Base-by-base conservation (phyloP, 2,113 vertebrate genomes). In the Columba janthina region DNA sequence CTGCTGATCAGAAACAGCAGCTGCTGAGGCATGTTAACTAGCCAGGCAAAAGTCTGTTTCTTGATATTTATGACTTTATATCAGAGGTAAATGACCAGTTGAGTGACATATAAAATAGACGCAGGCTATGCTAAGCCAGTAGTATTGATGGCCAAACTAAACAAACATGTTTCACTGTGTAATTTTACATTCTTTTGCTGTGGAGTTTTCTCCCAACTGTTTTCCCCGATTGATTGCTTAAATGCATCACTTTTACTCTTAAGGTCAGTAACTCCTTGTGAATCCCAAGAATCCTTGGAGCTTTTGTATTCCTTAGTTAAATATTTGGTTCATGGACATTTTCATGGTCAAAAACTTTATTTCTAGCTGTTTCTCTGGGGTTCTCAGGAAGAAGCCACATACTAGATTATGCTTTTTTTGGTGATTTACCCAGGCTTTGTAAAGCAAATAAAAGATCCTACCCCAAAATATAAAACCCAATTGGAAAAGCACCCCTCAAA, bases 1-100 rank as follows among this genome's bases (percentile, higher is more conserved):
- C 95, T 95, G 95, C 92, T 88, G 70, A n/a, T 67, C 84, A 65
- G 58, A n/a, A 77, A 16, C 34, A 48, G 42, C 56, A 78, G 65
- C 48, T 73, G 51, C 64, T 42, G 57, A 46, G 28, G 11, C 34
- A 4, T 1, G 0, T 21, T 46, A 40, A 5, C 31, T 53, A 44
- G 8, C 5, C 15, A 9, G 48, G 1, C 17, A 34, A 53, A 34
- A 38, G 11, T 36, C 8, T 58, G 13, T 40, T 50, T 2, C 50
- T 26, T 31, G 24, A 1, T 73, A 0, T 38, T 57, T 13, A 19
- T 78, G 32, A 5, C 11, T 34, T 25, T 3, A 0, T 25, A 5
- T 42, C 46, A 48, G 46, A 57, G 13, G 9, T 24, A 22, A 56
- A 31, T 29, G 62, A 70, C 22, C 25, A 18, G 6, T 5, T 65